phyloP scores from a whole-genome alignment of 2,888 invertebrate genomes.

The Orthosia gothica region DNA sequence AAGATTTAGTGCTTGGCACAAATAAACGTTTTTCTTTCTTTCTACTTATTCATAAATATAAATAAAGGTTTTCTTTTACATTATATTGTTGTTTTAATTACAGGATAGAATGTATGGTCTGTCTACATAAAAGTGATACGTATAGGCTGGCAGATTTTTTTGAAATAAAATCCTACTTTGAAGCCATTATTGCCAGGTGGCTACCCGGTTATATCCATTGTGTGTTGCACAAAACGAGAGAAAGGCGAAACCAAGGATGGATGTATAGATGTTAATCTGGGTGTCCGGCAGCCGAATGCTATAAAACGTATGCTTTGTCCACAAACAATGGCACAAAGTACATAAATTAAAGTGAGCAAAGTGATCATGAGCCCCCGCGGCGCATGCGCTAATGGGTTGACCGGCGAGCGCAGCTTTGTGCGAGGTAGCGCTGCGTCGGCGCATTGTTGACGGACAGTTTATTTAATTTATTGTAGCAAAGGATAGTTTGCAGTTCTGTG shows the following conservation, averaged over 20 bases:
- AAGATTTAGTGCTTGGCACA: slow-evolving; percentile 18
- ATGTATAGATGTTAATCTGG: slow-evolving; percentile 91
- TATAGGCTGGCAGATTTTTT: slow-evolving; percentile 62
- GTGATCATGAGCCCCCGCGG: slow-evolving; percentile 90
- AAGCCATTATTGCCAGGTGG: slow-evolving; percentile 88
- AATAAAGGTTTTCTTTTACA: slow-evolving; percentile 1
- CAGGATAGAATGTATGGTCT: neutral
- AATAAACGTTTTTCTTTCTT: no score
- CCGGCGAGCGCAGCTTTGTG: slow-evolving; percentile 71
- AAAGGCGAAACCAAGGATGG: slow-evolving; percentile 86
- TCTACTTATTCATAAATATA: neutral
- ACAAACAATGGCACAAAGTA: slow-evolving; percentile 89
- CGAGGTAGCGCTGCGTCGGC: slow-evolving; percentile 44
- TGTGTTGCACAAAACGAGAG: slow-evolving; percentile 90
- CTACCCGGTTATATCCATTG: slow-evolving; percentile 84
- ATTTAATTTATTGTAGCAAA: slow-evolving; percentile 70
- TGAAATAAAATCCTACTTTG: slow-evolving; percentile 71
- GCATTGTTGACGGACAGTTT: slow-evolving; percentile 68
- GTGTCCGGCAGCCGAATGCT: slow-evolving; percentile 89
- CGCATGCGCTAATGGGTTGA: slow-evolving; percentile 89
- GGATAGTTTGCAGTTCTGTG: slow-evolving; percentile 49
- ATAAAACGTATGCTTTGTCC: slow-evolving; percentile 82
- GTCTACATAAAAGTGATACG: slow-evolving; percentile 10
- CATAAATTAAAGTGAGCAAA: slow-evolving; percentile 89
- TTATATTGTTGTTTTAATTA: slow-evolving; percentile 10